Percentiles rank a stretch among this genome's conserved stretches.
These are phyloP conservation scores for Ophraella communa DNA, from an alignment of 2,888 invertebrate genomes.

Conservation along the genomic window DNA sequence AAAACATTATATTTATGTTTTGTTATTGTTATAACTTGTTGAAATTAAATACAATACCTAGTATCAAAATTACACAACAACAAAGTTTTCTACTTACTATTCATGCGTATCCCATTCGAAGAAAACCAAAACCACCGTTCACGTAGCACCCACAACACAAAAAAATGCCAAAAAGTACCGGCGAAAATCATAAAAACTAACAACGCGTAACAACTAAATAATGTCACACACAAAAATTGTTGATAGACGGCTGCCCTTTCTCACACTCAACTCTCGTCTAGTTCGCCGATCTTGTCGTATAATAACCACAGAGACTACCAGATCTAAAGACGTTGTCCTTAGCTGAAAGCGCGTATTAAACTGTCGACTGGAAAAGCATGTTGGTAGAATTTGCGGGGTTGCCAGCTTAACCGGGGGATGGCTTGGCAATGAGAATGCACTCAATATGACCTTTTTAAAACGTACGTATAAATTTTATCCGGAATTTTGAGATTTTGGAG, in stretches of 20 bases:
- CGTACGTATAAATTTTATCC: background rate
- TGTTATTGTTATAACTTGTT: no score
- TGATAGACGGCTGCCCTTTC: background rate
- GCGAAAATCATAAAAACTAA: constrained; percentile 26
- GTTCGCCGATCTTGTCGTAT: background rate
- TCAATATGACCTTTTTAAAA: background rate
- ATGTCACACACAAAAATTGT: background rate
- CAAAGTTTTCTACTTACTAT: constrained; percentile 31
- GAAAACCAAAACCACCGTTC: constrained; percentile 27
- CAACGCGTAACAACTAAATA: constrained; percentile 9
- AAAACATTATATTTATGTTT: no score
- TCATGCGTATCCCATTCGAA: constrained; percentile 33
- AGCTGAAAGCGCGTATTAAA: constrained; percentile 18
- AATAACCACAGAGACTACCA: background rate
- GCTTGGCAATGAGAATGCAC: background rate
- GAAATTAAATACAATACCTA: constrained; percentile 7
- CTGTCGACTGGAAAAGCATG: constrained; percentile 23
- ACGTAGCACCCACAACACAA: constrained; percentile 34
- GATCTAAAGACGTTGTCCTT: constrained; percentile 14
- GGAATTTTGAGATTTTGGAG: background rate
- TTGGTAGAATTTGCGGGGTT: constrained; percentile 15
- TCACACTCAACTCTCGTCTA: background rate
- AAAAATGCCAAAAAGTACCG: constrained; percentile 20
- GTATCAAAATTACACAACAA: constrained; percentile 8
- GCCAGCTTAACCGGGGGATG: background rate